Evolutionary conservation across 2,888 invertebrate genomes (phyloP).

Genomic region (Agriopis marginaria): DNA sequence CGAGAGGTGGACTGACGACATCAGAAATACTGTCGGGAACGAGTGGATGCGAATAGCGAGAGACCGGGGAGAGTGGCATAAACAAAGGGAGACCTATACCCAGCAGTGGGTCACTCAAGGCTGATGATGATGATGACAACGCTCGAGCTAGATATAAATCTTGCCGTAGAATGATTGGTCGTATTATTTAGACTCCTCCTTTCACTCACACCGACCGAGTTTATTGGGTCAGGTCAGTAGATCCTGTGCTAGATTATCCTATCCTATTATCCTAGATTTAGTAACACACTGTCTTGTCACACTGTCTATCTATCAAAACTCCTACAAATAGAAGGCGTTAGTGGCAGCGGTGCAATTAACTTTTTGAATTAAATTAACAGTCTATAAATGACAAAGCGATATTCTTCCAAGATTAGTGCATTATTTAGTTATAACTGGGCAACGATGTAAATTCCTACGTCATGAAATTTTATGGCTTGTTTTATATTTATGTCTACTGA

Average conservation of each 20-base stretch:
- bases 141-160: not conserved
- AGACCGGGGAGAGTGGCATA: too few species aligned
- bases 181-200: not conserved
- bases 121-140: too few species aligned
- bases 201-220: not conserved
- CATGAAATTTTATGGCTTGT: not conserved
- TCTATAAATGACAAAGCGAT: not conserved
- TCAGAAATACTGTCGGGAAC: too few species aligned
- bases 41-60: too few species aligned
- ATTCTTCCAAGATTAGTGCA: not conserved
- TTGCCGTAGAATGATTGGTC: not conserved
- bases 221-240: constrained; percentile 4
- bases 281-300: not conserved
- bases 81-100: too few species aligned
- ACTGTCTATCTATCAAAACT: not conserved
- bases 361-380: too few species aligned
- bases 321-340: not conserved
- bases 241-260: constrained; percentile 3
- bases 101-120: too few species aligned
- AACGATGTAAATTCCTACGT: not conserved
- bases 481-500: not conserved
- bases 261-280: not conserved
- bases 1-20: too few species aligned
- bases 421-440: not conserved
- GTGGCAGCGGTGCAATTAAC: not conserved